Percentiles rank a stretch among this genome's conserved stretches.
Conservation (phyloP, 2,888 invertebrate genomes). For the Agrochola litura region DNA sequence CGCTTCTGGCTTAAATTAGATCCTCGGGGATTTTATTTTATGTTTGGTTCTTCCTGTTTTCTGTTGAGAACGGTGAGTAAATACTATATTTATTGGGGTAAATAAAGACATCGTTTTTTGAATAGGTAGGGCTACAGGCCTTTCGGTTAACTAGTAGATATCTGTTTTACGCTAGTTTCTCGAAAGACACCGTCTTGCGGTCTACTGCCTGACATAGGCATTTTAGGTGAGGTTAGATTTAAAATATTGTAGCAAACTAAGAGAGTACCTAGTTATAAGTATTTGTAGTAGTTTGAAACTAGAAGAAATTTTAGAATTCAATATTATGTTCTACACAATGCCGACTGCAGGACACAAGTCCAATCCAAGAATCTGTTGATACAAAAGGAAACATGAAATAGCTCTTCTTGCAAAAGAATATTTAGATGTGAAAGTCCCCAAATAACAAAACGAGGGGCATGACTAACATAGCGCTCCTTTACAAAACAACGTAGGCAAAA, state of each 20-base stretch:
- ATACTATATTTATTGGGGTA: conserved; percentile 44
- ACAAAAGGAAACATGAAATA: background rate
- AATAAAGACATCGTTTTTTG: conserved; percentile 23
- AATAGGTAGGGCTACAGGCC: background rate
- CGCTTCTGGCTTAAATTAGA: conserved; percentile 55
- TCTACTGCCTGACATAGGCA: background rate
- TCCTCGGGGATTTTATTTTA: conserved; percentile 59
- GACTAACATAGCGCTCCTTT: conserved; percentile 26
- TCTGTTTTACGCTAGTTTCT: background rate
- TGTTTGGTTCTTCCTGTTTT: conserved; percentile 46
- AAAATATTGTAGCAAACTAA: background rate
- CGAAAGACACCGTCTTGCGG: background rate
- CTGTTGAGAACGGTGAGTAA: conserved; percentile 28
- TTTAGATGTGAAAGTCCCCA: conserved; percentile 1
- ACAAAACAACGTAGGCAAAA: conserved; percentile 59
- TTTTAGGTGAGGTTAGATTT: background rate
- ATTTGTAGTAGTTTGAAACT: background rate
- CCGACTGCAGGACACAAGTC: background rate
- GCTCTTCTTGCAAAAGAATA: background rate
- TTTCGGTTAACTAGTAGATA: background rate
- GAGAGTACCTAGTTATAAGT: background rate
- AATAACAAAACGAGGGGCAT: conserved; percentile 39
- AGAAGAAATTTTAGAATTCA: background rate
- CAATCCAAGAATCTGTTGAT: background rate
- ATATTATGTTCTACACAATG: background rate